Evolutionary conservation across 2,797 vertebrate genomes (phyloP).

Genomic region (Hypotaenidia okinawae): DNA sequence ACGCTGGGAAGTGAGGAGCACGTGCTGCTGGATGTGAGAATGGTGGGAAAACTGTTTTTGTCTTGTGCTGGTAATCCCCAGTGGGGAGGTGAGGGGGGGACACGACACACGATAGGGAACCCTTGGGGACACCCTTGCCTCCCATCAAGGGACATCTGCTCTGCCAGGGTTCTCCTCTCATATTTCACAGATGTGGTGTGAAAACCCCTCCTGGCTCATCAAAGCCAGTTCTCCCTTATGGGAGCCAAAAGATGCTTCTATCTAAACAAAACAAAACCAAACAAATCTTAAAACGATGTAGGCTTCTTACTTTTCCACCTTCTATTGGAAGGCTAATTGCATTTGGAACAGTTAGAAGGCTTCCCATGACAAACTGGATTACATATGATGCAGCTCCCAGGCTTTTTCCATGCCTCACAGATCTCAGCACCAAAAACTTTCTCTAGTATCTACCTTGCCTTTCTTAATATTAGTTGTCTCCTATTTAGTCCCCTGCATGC

Average conservation of each 20-base stretch:
- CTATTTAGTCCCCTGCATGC: neutral
- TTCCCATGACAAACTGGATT: neutral
- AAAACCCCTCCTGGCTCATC: neutral
- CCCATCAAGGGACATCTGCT: neutral
- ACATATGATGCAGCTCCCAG: neutral
- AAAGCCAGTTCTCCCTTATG: neutral
- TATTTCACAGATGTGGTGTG: neutral
- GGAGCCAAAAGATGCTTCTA: neutral
- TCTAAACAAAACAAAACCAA: neutral
- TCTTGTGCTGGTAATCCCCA: neutral
- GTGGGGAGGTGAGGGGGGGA: neutral
- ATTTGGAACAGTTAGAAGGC: neutral
- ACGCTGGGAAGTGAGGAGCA: neutral
- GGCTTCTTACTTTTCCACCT: neutral
- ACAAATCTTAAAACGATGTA: neutral
- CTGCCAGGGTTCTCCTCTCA: rapidly evolving
- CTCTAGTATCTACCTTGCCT: neutral
- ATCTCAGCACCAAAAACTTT: neutral
- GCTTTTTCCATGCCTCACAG: neutral
- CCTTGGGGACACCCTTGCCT: no score
- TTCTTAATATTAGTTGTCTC: neutral
- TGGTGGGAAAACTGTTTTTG: neutral
- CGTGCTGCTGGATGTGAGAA: rapidly evolving
- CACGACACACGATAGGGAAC: no score
- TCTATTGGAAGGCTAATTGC: neutral